Conservation (phyloP, 2,888 invertebrate species). For the Nebria salina region DNA sequence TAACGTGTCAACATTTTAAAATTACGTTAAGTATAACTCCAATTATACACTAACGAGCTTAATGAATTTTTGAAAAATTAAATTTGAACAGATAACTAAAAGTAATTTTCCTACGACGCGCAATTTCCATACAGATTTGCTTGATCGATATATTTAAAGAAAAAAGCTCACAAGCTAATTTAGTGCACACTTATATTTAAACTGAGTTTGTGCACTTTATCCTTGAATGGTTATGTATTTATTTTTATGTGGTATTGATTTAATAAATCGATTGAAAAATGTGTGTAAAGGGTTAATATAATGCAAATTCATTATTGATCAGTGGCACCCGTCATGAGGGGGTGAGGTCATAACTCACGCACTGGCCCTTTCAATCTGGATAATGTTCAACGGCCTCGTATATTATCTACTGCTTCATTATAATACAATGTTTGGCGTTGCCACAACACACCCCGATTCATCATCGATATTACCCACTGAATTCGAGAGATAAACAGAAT, state of each 20-base stretch:
- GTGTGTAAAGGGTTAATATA: constrained; percentile 30
- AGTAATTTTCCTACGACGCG: constrained; percentile 33
- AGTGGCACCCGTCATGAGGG: constrained; percentile 25
- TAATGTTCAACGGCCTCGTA: constrained; percentile 31
- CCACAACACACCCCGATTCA: constrained; percentile 38
- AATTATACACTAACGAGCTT: constrained; percentile 43
- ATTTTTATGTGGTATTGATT: neutral
- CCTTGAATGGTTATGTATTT: no score
- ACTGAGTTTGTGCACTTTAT: no score
- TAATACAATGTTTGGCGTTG: constrained; percentile 36
- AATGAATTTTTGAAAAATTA: constrained; percentile 42
- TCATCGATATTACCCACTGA: constrained; percentile 43
- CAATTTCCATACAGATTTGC: constrained; percentile 39
- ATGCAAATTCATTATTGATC: constrained; percentile 19
- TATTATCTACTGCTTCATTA: constrained; percentile 43
- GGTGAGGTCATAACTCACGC: constrained; percentile 35
- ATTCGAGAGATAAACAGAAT: constrained; percentile 43
- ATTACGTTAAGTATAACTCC: constrained; percentile 42
- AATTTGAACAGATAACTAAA: constrained; percentile 34
- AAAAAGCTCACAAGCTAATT: no score
- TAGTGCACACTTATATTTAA: no score
- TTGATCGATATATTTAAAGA: no score
- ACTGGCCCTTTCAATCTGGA: constrained; percentile 36
- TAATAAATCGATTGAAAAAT: constrained; percentile 14
- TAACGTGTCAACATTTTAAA: constrained; percentile 43